Conservation (phyloP, 2,113 vertebrate species). For the Labeo catla region DNA sequence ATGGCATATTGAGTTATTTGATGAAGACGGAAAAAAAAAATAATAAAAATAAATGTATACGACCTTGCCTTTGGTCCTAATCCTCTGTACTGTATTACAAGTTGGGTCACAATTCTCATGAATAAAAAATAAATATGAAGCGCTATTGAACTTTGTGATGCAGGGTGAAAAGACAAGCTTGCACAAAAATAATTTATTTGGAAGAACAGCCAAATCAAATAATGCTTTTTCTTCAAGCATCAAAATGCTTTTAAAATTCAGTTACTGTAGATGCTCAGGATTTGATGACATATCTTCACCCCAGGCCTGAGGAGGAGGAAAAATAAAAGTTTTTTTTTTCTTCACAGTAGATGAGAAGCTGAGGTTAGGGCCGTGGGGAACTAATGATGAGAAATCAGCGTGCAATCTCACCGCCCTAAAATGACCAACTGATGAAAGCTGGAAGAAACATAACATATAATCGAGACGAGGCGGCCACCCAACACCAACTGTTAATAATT, state of each 20-base stretch:
- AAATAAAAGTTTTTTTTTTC: background rate
- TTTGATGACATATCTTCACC: background rate
- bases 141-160: background rate
- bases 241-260: background rate
- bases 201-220: constrained; percentile 1
- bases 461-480: background rate
- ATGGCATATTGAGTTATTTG: too few relatives aligned
- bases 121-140: constrained; percentile 1
- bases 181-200: background rate
- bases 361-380: background rate
- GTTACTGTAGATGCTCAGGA: background rate
- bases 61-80: background rate
- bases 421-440: constrained; percentile 24
- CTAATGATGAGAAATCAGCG: constrained; percentile 38
- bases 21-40: too few relatives aligned
- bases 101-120: background rate
- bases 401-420: background rate
- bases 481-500: constrained; percentile 7
- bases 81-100: background rate
- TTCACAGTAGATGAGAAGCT: constrained; percentile 42
- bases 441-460: constrained; percentile 24
- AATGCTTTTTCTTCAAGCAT: background rate
- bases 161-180: background rate
- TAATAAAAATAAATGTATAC: background rate
- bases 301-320: constrained; percentile 11